phyloP scores from a whole-genome alignment of 2,797 vertebrate genomes.

The Hylomyscus alleni region DNA sequence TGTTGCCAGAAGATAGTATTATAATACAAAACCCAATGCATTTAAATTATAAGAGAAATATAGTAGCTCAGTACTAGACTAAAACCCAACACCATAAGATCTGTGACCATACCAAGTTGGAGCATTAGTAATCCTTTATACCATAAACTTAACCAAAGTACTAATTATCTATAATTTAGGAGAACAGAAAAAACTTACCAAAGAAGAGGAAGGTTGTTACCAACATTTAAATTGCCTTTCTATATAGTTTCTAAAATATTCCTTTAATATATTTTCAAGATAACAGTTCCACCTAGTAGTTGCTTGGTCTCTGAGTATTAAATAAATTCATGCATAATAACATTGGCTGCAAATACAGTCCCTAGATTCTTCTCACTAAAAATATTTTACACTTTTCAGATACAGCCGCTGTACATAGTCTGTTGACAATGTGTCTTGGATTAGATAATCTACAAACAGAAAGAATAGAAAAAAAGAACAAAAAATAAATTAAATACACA shows the following conservation, averaged over 20 bases:
- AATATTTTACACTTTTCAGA: neutral
- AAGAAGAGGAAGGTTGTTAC: neutral
- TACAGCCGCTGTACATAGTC: neutral
- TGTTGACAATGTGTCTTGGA: neutral
- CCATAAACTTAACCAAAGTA: constrained; percentile 39
- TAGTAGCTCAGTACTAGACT: neutral
- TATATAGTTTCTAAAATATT: constrained; percentile 32
- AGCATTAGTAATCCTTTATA: constrained; percentile 36
- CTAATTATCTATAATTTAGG: neutral
- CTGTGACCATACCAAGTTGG: neutral
- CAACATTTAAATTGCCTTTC: constrained; percentile 16
- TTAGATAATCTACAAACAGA: neutral
- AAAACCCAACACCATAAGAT: neutral
- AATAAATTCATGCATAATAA: neutral
- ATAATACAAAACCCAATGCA: neutral
- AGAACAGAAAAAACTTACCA: constrained; percentile 8
- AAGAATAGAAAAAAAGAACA: neutral
- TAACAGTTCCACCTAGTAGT: constrained; percentile 17
- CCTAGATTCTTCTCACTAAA: neutral
- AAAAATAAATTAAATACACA: neutral
- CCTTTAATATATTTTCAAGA: constrained; percentile 17
- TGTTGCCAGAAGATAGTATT: neutral
- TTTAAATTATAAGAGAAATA: neutral
- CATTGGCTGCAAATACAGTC: neutral
- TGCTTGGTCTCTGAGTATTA: neutral